These are phyloP conservation scores for Leucosticte australis DNA, from an alignment of 2,113 vertebrate genomes.

Conservation along the genomic window DNA sequence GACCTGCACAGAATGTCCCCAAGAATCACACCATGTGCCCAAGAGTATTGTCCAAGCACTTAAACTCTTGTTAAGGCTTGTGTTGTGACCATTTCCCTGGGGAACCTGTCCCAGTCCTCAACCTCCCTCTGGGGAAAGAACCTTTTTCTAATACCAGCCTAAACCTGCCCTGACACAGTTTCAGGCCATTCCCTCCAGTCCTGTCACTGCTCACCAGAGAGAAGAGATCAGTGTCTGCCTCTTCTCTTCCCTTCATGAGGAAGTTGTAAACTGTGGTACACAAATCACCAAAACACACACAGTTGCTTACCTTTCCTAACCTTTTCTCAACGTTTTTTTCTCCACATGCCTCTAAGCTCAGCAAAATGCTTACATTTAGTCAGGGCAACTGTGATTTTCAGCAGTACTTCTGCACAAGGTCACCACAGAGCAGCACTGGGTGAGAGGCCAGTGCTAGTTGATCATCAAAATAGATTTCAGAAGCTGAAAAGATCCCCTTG, in stretches of 20 bases:
- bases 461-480: not conserved
- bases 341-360: not conserved
- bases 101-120: not conserved
- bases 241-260: not conserved
- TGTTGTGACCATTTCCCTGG: not conserved
- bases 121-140: not conserved
- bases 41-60: not conserved
- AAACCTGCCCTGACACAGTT: not conserved
- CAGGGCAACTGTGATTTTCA: not conserved
- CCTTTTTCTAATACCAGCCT: not conserved
- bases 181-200: not conserved
- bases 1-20: not conserved
- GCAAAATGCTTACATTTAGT: not conserved
- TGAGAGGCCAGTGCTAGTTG: not conserved
- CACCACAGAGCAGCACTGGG: not conserved
- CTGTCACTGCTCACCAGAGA: not conserved
- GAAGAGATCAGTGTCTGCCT: too few species aligned
- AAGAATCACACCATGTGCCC: not conserved
- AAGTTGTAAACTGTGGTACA: not conserved
- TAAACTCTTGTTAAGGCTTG: not conserved
- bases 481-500: not conserved
- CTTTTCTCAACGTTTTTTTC: not conserved
- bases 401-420: not conserved
- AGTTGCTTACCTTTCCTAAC: not conserved
- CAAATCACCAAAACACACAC: not conserved